Percentiles rank a stretch among this genome's conserved stretches.
Conservation (phyloP, 1,140 invertebrate genomes). For the Planococcus citri region DNA sequence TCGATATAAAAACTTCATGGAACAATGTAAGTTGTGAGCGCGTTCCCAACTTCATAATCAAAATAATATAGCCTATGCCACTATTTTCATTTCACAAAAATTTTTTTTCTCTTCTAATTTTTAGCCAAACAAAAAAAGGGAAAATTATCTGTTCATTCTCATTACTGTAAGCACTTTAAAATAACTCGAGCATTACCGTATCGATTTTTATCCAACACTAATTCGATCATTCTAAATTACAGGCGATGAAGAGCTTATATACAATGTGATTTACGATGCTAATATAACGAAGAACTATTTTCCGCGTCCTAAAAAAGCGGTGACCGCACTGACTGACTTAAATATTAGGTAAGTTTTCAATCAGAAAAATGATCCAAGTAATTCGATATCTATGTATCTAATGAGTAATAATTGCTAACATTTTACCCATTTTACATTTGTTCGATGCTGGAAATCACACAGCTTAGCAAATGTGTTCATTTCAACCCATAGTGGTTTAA, state of each 20-base stretch:
- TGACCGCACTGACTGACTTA: not conserved
- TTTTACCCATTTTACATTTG: conserved; percentile 67
- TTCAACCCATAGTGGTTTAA: conserved; percentile 76
- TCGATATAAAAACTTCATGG: conserved; percentile 18
- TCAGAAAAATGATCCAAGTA: too few relatives aligned
- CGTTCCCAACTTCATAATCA: too few relatives aligned
- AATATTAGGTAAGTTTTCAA: conserved; percentile 25
- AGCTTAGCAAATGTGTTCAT: conserved; percentile 73
- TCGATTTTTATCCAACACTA: too few relatives aligned
- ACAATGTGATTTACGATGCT: conserved; percentile 74
- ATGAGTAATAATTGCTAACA: too few relatives aligned
- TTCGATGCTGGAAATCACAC: conserved; percentile 59
- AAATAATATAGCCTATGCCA: too few relatives aligned
- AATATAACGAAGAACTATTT: conserved; percentile 68
- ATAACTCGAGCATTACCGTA: not conserved
- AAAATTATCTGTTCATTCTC: not conserved
- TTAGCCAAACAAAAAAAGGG: too few relatives aligned
- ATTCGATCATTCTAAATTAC: conserved; percentile 30
- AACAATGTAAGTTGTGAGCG: conserved; percentile 11
- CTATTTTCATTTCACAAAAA: too few relatives aligned
- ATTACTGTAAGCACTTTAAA: not conserved
- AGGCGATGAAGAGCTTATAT: conserved; percentile 73
- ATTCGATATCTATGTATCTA: too few relatives aligned
- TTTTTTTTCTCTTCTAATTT: too few relatives aligned
- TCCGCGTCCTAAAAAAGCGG: conserved; percentile 11